These are phyloP conservation scores for Sebastes fasciatus DNA, from an alignment of 2,113 vertebrate genomes.

Conservation along the genomic window DNA sequence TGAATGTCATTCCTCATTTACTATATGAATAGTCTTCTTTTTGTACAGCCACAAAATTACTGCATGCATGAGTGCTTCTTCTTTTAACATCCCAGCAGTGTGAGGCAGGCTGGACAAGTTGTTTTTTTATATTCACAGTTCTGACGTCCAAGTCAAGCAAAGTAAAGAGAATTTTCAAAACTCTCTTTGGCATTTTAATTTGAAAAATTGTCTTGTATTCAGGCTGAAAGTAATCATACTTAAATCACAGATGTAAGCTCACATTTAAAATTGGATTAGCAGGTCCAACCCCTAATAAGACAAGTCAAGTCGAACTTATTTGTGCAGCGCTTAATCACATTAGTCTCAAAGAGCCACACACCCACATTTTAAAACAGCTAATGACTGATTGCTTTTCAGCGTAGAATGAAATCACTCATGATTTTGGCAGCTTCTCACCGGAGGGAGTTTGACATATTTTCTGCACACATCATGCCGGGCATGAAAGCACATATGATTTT, in stretches of 20 bases:
- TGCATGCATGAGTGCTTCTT: not conserved
- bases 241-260: conserved; percentile 35
- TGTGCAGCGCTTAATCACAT: conserved; percentile 47
- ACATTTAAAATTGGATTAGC: conserved; percentile 49
- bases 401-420: conserved; percentile 20
- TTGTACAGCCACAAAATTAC: not conserved
- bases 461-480: not conserved
- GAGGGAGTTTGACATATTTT: conserved; percentile 18
- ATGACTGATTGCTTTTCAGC: conserved; percentile 29
- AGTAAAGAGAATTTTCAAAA: not conserved
- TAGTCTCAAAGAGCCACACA: conserved; percentile 39
- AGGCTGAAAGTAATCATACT: conserved; percentile 25
- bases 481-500: not conserved
- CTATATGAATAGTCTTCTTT: conserved; percentile 2
- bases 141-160: not conserved
- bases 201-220: not conserved
- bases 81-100: not conserved
- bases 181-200: not conserved
- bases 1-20: not conserved
- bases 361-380: conserved; percentile 42
- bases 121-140: not conserved
- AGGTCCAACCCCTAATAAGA: conserved; percentile 37
- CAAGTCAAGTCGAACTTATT: conserved; percentile 38
- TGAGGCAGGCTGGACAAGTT: not conserved
- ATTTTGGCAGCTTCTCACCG: conserved; percentile 8